Evolutionary conservation across 2,888 invertebrate genomes (phyloP).

Genomic region (Steromphala cineraria): DNA sequence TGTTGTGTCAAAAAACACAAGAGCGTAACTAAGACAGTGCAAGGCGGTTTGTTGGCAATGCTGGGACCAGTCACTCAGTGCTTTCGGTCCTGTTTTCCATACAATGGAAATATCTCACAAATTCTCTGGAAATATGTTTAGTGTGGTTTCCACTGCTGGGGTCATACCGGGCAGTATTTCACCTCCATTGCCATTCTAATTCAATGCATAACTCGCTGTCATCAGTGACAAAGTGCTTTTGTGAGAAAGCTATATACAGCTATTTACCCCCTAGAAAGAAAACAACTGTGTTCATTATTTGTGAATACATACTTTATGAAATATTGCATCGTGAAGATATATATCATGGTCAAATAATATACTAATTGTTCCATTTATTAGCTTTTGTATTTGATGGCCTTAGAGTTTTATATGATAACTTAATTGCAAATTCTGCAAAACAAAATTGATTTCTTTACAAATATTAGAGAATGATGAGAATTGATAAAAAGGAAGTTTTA

Average conservation of each 20-base stretch:
- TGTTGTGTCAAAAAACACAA: conserved; percentile 4
- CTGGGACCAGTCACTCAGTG: neutral
- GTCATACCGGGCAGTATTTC: neutral
- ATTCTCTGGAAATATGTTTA: neutral
- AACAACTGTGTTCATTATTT: no score
- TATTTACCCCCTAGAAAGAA: no score
- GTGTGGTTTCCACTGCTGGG: neutral
- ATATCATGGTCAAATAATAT: no score
- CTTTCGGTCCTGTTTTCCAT: neutral
- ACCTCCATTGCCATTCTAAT: neutral
- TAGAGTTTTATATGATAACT: no score
- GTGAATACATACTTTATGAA: no score
- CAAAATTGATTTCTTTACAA: no score
- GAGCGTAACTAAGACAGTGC: neutral
- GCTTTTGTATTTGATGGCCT: no score
- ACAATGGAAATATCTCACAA: conserved; percentile 1
- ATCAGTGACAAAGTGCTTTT: conserved; percentile 8
- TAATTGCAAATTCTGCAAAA: no score
- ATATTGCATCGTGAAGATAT: no score
- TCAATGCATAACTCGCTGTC: neutral
- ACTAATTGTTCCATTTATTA: no score
- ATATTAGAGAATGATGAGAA: no score
- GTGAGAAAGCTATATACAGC: neutral
- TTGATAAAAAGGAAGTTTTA: no score
- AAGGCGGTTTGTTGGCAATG: neutral